phyloP scores from a whole-genome alignment of 37 sponge, comb jelly and placozoan species.

The Trichoplax adhaerens region DNA sequence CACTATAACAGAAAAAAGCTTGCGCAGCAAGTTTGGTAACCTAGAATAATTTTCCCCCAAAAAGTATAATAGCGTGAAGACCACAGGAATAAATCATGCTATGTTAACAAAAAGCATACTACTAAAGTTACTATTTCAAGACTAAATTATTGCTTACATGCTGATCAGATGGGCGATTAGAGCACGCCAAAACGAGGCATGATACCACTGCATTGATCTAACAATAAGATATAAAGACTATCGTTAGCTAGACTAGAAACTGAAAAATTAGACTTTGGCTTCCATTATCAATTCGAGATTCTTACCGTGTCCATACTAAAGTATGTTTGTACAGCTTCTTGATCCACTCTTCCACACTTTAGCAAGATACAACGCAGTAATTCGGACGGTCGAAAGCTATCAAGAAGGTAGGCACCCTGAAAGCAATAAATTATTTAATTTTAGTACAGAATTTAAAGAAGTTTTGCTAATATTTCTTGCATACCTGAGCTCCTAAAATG shows the following conservation, averaged over 20 bases:
- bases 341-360: constrained; percentile 13
- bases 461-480: background rate
- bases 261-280: no score
- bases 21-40: constrained; percentile 48
- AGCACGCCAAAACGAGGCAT: no score
- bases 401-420: constrained; percentile 44
- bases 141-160: no score
- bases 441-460: background rate
- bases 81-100: background rate
- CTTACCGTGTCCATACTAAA: constrained; percentile 62
- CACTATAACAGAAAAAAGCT: constrained; percentile 84
- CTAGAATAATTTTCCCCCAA: constrained; percentile 13
- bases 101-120: background rate
- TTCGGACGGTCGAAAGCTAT: constrained; percentile 69
- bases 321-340: constrained; percentile 51
- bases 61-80: background rate
- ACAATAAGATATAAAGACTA: no score
- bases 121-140: no score
- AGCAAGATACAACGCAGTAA: constrained; percentile 63
- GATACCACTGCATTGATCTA: no score
- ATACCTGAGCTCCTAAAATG: constrained; percentile 54
- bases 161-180: no score
- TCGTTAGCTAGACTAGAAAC: no score
- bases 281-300: no score
- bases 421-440: background rate